Evolutionary conservation across 2,113 vertebrate species (phyloP).

Genomic region (Hippocampus barbouri): DNA sequence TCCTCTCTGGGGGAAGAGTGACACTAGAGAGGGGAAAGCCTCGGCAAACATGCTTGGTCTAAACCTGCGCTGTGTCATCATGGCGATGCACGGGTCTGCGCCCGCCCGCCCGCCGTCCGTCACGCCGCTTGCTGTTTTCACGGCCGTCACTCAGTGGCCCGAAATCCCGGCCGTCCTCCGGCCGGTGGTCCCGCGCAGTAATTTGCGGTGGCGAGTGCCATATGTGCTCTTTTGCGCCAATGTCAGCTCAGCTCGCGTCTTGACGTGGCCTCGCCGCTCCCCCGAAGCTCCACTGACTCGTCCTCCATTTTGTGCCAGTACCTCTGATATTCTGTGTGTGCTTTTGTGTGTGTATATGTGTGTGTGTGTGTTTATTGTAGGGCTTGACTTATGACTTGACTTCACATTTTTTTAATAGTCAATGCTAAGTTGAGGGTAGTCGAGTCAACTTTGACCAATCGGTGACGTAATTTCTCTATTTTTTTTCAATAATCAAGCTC

Average conservation of each 20-base stretch:
- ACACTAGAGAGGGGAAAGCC: constrained; percentile 59
- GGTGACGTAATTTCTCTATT: too few species aligned
- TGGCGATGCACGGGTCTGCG: constrained; percentile 60
- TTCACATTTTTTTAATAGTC: not conserved
- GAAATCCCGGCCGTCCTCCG: constrained; percentile 11
- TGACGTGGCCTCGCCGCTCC: constrained; percentile 34
- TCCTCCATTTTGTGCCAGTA: constrained; percentile 41
- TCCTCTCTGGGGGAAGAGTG: constrained; percentile 61
- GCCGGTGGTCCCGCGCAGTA: constrained; percentile 13
- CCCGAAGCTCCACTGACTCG: constrained; percentile 45
- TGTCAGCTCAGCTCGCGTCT: constrained; percentile 65
- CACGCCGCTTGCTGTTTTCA: constrained; percentile 35
- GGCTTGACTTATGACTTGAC: not conserved
- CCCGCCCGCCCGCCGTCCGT: constrained; percentile 57
- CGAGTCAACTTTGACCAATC: too few species aligned
- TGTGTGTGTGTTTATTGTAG: not conserved
- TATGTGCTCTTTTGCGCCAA: constrained; percentile 24
- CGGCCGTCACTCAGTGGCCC: constrained; percentile 33
- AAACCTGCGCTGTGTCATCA: constrained; percentile 38
- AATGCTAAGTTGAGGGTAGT: too few species aligned
- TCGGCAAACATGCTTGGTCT: constrained; percentile 19
- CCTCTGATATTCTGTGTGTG: not conserved
- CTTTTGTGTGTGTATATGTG: too few species aligned
- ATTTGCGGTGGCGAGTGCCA: constrained; percentile 53
- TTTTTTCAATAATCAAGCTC: too few species aligned